A percentile compares a stretch with the other conserved stretches of the same genome.
Evolutionary conservation across 1,140 invertebrate species (phyloP).

Genomic region (Drosophila nannoptera): DNA sequence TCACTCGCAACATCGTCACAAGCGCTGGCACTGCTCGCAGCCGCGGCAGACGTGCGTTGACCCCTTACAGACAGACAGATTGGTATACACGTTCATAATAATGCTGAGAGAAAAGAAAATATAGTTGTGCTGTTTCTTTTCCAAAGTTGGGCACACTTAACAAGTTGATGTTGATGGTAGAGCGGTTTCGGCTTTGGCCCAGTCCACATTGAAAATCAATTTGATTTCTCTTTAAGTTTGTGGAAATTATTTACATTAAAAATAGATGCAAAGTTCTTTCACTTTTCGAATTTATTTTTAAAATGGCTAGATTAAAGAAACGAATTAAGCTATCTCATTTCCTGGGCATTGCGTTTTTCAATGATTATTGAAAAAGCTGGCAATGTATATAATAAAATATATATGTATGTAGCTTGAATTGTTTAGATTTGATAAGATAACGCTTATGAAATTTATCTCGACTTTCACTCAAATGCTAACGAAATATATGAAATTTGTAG

Average conservation of each 20-base stretch:
- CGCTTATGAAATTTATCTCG: conserved; percentile 26
- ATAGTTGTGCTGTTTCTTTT: conserved; percentile 22
- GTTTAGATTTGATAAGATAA: conserved; percentile 35
- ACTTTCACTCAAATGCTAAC: conserved; percentile 29
- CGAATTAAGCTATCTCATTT: too few species aligned
- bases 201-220: conserved; percentile 48
- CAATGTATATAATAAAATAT: not conserved
- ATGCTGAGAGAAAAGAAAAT: conserved; percentile 7
- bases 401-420: conserved; percentile 20
- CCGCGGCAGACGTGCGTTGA: conserved; percentile 39
- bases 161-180: not conserved
- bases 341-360: not conserved
- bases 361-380: not conserved
- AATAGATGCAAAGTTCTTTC: conserved; percentile 33
- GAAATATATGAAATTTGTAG: conserved; percentile 48
- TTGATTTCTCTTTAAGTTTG: conserved; percentile 30
- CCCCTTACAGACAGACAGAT: conserved; percentile 13
- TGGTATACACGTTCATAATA: not conserved
- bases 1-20: conserved; percentile 11
- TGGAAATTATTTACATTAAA: conserved; percentile 52
- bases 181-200: conserved; percentile 1
- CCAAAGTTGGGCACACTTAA: conserved; percentile 26
- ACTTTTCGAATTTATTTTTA: conserved; percentile 40
- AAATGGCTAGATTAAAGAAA: not conserved
- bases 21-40: conserved; percentile 6